Conservation (phyloP, 1,140 invertebrate genomes). For the Bombus picipes region DNA sequence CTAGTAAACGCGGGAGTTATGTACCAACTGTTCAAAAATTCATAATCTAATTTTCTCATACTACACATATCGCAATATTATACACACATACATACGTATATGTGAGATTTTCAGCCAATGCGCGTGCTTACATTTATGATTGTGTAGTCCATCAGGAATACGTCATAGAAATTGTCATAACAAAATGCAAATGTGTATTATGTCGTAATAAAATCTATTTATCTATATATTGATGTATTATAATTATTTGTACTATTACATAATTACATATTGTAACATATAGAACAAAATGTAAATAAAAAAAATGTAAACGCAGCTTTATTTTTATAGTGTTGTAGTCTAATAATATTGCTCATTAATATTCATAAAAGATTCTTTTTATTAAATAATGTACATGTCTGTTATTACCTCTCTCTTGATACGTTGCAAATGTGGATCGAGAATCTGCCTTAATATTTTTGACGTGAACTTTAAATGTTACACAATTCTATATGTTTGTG, state of each 20-base stretch:
- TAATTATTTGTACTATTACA: neutral
- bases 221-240: neutral
- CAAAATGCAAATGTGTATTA: neutral
- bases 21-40: slow-evolving; percentile 38
- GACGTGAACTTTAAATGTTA: neutral
- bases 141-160: no score
- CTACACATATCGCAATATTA: neutral
- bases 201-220: neutral
- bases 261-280: neutral
- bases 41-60: neutral
- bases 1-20: slow-evolving; percentile 41
- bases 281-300: neutral
- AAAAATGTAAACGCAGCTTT: neutral
- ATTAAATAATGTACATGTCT: neutral
- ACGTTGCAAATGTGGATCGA: neutral
- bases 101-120: neutral
- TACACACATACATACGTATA: neutral
- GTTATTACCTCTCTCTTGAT: neutral
- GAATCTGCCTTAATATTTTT: neutral
- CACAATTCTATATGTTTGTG: no score
- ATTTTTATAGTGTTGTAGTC: neutral
- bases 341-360: neutral
- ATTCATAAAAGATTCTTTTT: neutral
- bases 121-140: no score
- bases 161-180: neutral